Percentiles rank a stretch among this genome's conserved stretches.
phyloP scores from a whole-genome alignment of 2,888 invertebrate species.

The Cyrtodaria siliqua region DNA sequence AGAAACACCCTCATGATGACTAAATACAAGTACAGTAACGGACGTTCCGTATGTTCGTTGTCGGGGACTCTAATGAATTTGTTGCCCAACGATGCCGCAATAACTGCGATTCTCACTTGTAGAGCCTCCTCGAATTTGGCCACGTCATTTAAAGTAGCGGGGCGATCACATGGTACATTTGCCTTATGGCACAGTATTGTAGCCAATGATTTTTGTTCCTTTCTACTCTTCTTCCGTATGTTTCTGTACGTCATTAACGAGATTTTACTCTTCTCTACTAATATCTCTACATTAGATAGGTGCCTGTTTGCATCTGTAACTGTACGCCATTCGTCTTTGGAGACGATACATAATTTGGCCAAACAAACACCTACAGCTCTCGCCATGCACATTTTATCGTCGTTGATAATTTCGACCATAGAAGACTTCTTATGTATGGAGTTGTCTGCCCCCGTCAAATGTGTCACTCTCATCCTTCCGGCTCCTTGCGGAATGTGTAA shows the following conservation, averaged over 20 bases:
- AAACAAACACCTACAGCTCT: conserved; percentile 17
- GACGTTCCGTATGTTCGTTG: conserved; percentile 11
- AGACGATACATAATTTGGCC: conserved; percentile 11
- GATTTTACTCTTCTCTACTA: not conserved
- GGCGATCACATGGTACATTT: not conserved
- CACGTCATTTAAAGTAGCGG: conserved; percentile 11
- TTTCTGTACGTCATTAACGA: conserved; percentile 5
- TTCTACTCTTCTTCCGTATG: not conserved
- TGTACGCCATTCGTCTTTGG: not conserved
- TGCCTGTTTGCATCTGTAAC: not conserved
- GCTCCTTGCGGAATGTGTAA: conserved; percentile 15
- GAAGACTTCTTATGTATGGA: conserved; percentile 8
- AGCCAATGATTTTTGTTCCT: conserved; percentile 13
- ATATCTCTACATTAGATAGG: not conserved
- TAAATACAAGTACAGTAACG: conserved; percentile 14
- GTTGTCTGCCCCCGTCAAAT: conserved; percentile 10
- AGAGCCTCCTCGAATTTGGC: conserved; percentile 10
- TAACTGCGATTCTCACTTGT: conserved; percentile 20
- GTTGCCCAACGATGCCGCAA: conserved; percentile 26
- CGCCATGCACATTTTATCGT: conserved; percentile 8
- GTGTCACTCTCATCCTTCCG: not conserved
- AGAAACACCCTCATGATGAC: conserved; percentile 22
- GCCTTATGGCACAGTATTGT: conserved; percentile 7
- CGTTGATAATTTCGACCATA: conserved; percentile 7
- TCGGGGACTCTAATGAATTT: conserved; percentile 18